phyloP scores from a whole-genome alignment of 2,797 vertebrate species.

The Eupleurogrammus muticus region DNA sequence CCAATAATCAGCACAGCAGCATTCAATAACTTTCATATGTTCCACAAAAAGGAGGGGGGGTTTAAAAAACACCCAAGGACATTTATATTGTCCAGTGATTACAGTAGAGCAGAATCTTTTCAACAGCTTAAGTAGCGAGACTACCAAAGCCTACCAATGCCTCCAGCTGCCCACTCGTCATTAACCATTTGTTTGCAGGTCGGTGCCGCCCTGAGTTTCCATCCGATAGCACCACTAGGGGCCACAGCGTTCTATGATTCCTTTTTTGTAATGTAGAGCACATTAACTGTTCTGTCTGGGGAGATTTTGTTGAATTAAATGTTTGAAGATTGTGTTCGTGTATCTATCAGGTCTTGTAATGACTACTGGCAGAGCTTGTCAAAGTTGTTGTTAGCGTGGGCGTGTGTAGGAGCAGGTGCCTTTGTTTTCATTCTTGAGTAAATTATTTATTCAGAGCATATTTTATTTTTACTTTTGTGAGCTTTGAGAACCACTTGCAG shows the following conservation, averaged over 20 bases:
- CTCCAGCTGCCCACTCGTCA: not conserved
- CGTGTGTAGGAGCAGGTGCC: not conserved
- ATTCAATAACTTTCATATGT: constrained; percentile 35
- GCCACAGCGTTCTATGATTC: not conserved
- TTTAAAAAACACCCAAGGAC: constrained; percentile 9
- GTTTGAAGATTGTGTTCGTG: not conserved
- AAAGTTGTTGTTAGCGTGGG: not conserved
- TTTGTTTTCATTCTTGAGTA: constrained; percentile 10
- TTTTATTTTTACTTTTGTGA: constrained; percentile 39
- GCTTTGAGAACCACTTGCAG: constrained; percentile 9
- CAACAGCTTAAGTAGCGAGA: not conserved
- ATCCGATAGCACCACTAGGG: not conserved
- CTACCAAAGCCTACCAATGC: not conserved
- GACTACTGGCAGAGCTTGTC: constrained; percentile 1
- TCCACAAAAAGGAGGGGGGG: constrained; percentile 14
- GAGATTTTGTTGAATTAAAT: not conserved
- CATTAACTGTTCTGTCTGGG: not conserved
- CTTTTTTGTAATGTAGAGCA: not conserved
- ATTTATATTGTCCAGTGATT: constrained; percentile 8
- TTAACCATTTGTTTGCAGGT: not conserved
- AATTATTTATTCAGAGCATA: constrained; percentile 50
- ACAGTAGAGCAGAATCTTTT: not conserved
- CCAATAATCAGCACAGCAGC: constrained; percentile 36
- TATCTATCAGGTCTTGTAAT: constrained; percentile 1
- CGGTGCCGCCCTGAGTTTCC: not conserved